These are phyloP conservation scores for Desoria tigrina DNA, from an alignment of 2,888 invertebrate genomes.

Conservation along the genomic window DNA sequence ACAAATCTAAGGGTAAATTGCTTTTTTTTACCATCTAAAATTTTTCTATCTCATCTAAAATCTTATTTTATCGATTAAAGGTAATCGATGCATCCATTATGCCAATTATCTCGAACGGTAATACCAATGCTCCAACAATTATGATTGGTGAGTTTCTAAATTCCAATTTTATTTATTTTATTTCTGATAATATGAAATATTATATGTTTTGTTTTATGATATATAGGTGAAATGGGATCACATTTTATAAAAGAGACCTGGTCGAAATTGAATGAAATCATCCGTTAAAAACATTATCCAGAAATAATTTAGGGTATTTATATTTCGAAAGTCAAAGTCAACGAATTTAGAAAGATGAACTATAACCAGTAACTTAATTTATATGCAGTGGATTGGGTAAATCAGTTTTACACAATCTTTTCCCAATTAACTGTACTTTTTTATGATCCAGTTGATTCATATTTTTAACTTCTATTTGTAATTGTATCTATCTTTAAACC, in stretches of 20 bases:
- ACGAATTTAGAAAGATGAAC: background rate
- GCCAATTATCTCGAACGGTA: constrained; percentile 44
- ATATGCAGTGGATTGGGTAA: background rate
- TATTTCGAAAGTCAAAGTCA: background rate
- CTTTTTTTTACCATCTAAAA: too few relatives aligned
- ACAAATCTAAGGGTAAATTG: constrained; percentile 45
- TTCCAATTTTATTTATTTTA: background rate
- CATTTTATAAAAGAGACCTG: constrained; percentile 24
- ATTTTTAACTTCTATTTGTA: too few relatives aligned
- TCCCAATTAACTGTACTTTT: too few relatives aligned
- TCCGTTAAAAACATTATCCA: constrained; percentile 2
- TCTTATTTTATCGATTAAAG: too few relatives aligned
- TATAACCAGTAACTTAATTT: too few relatives aligned
- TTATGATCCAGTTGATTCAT: too few relatives aligned
- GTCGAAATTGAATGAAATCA: constrained; percentile 29
- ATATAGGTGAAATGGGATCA: constrained; percentile 28
- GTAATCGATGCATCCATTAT: constrained; percentile 41
- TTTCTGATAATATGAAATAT: background rate
- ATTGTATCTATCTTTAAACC: too few relatives aligned
- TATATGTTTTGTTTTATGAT: background rate
- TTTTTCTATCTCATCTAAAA: too few relatives aligned
- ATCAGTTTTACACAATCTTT: too few relatives aligned
- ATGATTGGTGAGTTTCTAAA: constrained; percentile 32
- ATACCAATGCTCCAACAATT: constrained; percentile 41
- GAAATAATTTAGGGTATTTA: background rate